A percentile compares a stretch with the other conserved stretches of the same genome.
Evolutionary conservation across 2,113 vertebrate species (phyloP).

Genomic region (Solea solea): DNA sequence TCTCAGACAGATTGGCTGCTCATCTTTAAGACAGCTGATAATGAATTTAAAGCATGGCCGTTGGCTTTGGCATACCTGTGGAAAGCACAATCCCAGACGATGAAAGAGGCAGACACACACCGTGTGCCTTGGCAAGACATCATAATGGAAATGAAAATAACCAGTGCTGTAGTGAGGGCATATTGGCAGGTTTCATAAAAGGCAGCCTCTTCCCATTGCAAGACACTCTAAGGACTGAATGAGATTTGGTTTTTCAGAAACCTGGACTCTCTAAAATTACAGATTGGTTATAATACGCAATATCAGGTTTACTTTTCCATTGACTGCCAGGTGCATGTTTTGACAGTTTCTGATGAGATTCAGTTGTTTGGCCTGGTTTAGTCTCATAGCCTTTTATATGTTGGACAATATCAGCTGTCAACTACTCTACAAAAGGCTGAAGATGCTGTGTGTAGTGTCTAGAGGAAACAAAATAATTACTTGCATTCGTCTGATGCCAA

Average conservation of each 20-base stretch:
- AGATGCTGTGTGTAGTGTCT: slow-evolving; percentile 4
- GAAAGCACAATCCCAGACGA: slow-evolving; percentile 64
- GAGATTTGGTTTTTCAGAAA: slow-evolving; percentile 45
- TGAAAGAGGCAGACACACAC: slow-evolving; percentile 66
- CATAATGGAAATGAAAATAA: slow-evolving; percentile 66
- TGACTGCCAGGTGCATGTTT: slow-evolving; percentile 2
- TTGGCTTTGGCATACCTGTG: slow-evolving; percentile 69
- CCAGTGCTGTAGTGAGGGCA: slow-evolving; percentile 46
- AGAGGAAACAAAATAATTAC: neutral
- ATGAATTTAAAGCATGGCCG: slow-evolving; percentile 76
- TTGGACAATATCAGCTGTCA: slow-evolving; percentile 38
- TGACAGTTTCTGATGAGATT: slow-evolving; percentile 10
- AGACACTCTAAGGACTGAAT: slow-evolving; percentile 34
- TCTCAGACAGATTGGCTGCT: slow-evolving; percentile 80
- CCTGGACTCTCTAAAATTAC: slow-evolving; percentile 28
- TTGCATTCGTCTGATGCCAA: neutral
- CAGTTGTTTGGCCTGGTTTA: slow-evolving; percentile 27
- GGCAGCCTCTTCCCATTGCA: slow-evolving; percentile 17
- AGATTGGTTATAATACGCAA: slow-evolving; percentile 16
- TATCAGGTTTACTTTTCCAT: slow-evolving; percentile 28
- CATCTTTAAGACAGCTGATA: slow-evolving; percentile 76
- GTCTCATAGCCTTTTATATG: slow-evolving; percentile 9
- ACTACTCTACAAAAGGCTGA: neutral
- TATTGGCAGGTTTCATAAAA: slow-evolving; percentile 68
- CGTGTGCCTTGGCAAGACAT: slow-evolving; percentile 65